Evolutionary conservation across 2,113 vertebrate genomes (phyloP), one percentile per base, ranked within the genome.

Genomic region (Anarhynchus alexandrinus): DNA sequence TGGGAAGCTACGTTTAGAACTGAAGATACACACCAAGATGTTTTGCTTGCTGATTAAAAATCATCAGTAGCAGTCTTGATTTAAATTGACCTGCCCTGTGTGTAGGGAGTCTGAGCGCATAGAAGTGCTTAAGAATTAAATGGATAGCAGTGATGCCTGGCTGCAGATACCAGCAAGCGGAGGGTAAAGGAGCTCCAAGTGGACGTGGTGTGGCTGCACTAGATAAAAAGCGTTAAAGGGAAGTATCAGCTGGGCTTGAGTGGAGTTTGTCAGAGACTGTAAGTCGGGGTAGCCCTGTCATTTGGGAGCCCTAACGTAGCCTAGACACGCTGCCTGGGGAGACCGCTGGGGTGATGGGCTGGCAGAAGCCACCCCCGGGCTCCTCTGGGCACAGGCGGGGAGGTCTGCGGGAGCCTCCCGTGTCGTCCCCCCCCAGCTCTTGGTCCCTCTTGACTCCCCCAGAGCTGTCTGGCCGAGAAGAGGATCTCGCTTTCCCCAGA

Each of bases 151-250:
- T 30, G 66, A 22, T 22, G 23, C 55, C 65, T 67, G 36, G 38
- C 47, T 6, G 6, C 84, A 79, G 61, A 11, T 30, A 23, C 3
- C 45, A 61, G 61, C 20, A n/a, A 58, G 36, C 0, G 3, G 32
- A 66, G 17, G 27, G 38, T 11, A 3, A 88, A 73, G 67, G 80
- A 55, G 19, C 66, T 54, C 69, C 80, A 17, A 40, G 67, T 34
- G 1, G 7, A n/a, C 0, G 0, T 42, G 34, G 27, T 1, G 0
- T 49, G 38, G 55, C 51, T 52, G 20, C 26, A 5, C 23, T 21
- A n/a, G 26, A 26, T 61, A 3, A 29, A 84, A 64, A 36, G 19
- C 6, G 2, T 36, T 38, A 32, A 61, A 73, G 70, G 55, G 18
- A 47, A 71, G 22, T 34, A 17, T 1, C 65, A 58, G 23, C 29